Conservation (phyloP, 2,797 vertebrate species). For the Aphelocoma californica region DNA sequence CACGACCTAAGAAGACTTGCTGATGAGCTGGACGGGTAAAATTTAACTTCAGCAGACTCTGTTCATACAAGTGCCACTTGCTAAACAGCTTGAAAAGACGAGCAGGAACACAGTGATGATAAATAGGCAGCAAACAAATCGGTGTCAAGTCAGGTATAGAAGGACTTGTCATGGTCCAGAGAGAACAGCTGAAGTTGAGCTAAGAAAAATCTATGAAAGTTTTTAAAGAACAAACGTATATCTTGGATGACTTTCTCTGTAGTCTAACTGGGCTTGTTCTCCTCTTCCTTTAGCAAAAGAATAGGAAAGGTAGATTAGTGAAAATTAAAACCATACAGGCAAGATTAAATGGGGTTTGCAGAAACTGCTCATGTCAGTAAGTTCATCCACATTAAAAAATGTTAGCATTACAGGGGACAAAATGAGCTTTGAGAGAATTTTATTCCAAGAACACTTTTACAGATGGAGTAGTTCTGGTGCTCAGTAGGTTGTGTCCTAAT, state of each 20-base stretch:
- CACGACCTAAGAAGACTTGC: constrained; percentile 82
- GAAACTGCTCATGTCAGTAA: background rate
- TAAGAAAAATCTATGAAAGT: background rate
- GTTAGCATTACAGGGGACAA: background rate
- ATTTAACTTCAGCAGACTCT: background rate
- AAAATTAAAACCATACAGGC: background rate
- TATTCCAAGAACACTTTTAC: background rate
- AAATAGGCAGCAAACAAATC: background rate
- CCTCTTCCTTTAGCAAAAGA: background rate
- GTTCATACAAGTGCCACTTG: background rate
- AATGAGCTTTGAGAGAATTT: background rate
- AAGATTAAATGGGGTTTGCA: background rate
- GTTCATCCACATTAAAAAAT: background rate
- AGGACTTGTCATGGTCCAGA: background rate
- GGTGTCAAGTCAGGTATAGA: background rate
- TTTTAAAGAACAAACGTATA: background rate
- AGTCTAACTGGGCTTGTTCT: background rate
- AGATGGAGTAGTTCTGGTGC: background rate
- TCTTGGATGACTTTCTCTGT: background rate
- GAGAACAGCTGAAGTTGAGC: background rate
- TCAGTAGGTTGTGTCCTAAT: background rate
- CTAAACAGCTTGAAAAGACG: background rate
- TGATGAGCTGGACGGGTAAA: constrained; percentile 83
- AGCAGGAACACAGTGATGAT: background rate
- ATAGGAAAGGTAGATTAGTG: background rate